These are phyloP conservation scores for Heterohyrax brucei DNA, from an alignment of 2,797 vertebrate species.

Conservation along the genomic window DNA sequence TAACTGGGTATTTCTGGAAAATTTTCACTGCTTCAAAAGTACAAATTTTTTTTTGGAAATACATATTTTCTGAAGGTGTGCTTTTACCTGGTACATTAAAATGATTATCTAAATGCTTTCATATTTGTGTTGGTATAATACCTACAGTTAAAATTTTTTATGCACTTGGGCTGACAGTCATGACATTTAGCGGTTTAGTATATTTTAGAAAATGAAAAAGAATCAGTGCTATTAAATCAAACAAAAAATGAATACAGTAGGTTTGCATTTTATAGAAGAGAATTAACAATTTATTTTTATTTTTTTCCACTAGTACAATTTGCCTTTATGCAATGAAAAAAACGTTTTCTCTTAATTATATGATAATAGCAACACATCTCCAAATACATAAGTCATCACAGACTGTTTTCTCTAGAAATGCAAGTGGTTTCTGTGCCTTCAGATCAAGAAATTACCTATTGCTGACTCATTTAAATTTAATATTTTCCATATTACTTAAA, in stretches of 20 bases:
- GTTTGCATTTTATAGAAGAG: conserved; percentile 7
- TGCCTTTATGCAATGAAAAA: conserved; percentile 71
- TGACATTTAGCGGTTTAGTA: conserved; percentile 70
- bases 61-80: conserved; percentile 10
- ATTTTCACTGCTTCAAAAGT: conserved; percentile 11
- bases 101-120: background rate
- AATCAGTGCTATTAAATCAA: conserved; percentile 47
- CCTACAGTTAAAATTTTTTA: conserved; percentile 41
- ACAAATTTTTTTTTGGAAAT: conserved; percentile 32
- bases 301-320: background rate
- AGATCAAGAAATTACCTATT: conserved; percentile 38
- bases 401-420: conserved; percentile 58
- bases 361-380: background rate
- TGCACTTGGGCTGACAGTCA: conserved; percentile 49
- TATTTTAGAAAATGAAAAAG: conserved; percentile 76
- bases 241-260: conserved; percentile 1
- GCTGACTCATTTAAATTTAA: background rate
- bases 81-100: conserved; percentile 43
- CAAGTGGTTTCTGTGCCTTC: conserved; percentile 58
- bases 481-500: conserved; percentile 44
- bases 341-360: conserved; percentile 65
- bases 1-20: background rate
- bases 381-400: conserved; percentile 24
- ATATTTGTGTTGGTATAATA: conserved; percentile 32
- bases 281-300: conserved; percentile 2